Evolutionary conservation across 2,113 vertebrate genomes (phyloP).

Genomic region (Elachura formosa): DNA sequence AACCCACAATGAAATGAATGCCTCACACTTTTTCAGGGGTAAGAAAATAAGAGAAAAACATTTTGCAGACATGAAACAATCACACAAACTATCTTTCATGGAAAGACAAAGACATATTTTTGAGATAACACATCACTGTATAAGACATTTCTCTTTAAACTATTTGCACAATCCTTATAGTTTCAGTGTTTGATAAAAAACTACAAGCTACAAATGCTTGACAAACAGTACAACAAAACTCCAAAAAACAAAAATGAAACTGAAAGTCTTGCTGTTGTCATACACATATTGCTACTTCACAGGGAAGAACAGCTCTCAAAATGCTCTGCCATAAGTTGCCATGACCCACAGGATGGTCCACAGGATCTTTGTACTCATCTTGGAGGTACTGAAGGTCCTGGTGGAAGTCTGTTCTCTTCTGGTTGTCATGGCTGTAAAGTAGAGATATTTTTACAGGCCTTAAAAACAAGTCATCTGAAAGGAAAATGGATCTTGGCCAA

Average conservation of each 20-base stretch:
- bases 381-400: background rate
- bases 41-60: background rate
- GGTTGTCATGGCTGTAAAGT: background rate
- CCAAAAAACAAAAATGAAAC: background rate
- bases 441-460: background rate
- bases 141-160: background rate
- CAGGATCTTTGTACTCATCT: background rate
- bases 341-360: background rate
- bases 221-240: background rate
- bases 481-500: background rate
- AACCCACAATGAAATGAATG: background rate
- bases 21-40: background rate
- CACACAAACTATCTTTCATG: background rate
- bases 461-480: background rate
- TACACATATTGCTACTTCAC: background rate
- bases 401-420: background rate
- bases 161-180: background rate
- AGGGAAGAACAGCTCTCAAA: background rate
- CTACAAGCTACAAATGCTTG: background rate
- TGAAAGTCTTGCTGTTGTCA: background rate
- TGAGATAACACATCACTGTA: background rate
- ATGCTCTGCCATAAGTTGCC: background rate
- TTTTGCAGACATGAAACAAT: background rate
- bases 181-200: background rate
- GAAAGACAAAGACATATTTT: fast-evolving